Evolutionary conservation across 92 coral and sea anemone species (phyloP), one percentile per base, ranked within the genome.

Genomic region (Zoanthus sansibaricus): DNA sequence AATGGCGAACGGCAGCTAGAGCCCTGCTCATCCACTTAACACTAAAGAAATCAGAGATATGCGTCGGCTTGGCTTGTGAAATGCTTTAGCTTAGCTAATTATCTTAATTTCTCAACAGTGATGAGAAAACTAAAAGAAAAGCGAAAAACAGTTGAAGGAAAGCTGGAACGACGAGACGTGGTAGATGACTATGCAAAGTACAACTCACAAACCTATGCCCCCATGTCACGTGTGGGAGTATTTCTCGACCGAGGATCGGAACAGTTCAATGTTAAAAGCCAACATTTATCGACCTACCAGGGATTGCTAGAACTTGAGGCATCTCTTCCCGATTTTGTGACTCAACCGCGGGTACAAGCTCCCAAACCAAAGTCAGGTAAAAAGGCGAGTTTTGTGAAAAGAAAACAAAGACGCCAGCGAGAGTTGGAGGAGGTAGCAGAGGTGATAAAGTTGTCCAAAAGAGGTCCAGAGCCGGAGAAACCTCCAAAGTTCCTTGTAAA

Each of bases 221-320:
- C 99, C 7, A 97, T 97, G 96, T 97, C 99, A 1, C 95, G 99
- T 6, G 91, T 95, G 32, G 99, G 99, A 5, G 98, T 97, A 56
- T 97, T 97, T 87, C 93, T 95, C 13, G 99, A 97, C 64, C 98
- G 99, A 9, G 99, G 99, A 42, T 97, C 99, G 7, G 99, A 97
- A 69, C 99, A 97, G 89, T 95, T 90, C 88, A 96, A 92, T 33
- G 96, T 97, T 10, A 95, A 88, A 61, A 95, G 98, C 86, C 92
- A 87, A 71, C 96, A 97, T 79, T 88, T 97, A 21, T 90, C 94
- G 61, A 93, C 98, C 0, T 97, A 97, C 77, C 98, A 97, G 82
- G 99, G 99, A 5, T 78, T 95, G 20, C 68, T 97, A 13, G 99
- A 97, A 77, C 91, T 97, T 46, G 99, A 97, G 88, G 98, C 97